phyloP scores from a whole-genome alignment of 2,113 vertebrate genomes.

The Ophthalmotilapia sp. region DNA sequence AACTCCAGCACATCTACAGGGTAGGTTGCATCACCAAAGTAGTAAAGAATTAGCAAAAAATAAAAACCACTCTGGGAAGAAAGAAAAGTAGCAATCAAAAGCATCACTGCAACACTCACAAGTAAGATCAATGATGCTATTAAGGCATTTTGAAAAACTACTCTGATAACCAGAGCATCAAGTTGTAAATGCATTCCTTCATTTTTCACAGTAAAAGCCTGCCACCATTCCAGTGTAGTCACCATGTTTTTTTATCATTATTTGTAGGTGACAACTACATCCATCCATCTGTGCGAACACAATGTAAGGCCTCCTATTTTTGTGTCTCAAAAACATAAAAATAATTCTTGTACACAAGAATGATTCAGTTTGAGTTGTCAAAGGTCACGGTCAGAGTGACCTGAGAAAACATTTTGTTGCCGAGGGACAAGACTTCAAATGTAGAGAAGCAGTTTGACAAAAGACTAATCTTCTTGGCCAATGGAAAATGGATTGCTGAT shows the following conservation, averaged over 20 bases:
- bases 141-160: background rate
- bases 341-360: background rate
- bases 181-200: background rate
- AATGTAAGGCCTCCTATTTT: background rate
- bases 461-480: background rate
- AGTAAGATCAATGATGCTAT: background rate
- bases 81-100: background rate
- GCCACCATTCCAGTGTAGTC: background rate
- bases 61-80: background rate
- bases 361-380: background rate
- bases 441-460: background rate
- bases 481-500: background rate
- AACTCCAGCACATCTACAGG: background rate
- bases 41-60: background rate
- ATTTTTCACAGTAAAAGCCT: background rate
- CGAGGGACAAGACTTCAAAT: background rate
- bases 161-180: background rate
- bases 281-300: background rate
- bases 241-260: background rate
- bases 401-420: background rate
- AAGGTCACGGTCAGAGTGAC: background rate
- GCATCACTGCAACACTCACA: background rate
- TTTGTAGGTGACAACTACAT: background rate
- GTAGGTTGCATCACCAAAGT: background rate
- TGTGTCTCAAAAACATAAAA: background rate